These are phyloP conservation scores for Momotus momota DNA, from an alignment of 2,797 vertebrate species.

Conservation along the genomic window DNA sequence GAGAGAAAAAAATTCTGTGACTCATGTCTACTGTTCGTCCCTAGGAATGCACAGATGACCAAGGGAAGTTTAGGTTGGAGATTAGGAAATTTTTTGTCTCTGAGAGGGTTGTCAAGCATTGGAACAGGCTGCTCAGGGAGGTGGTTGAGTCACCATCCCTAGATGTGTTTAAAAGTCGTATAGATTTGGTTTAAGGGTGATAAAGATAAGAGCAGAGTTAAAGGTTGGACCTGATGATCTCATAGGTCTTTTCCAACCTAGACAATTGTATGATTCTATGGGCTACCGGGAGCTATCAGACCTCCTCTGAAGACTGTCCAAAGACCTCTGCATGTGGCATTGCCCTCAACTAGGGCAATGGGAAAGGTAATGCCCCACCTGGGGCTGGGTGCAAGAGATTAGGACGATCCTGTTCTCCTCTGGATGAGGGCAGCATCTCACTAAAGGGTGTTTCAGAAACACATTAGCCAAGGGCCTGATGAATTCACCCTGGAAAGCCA, in stretches of 20 bases:
- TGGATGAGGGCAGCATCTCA: not conserved
- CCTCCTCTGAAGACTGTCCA: not conserved
- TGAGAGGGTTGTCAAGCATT: no score
- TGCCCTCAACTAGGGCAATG: not conserved
- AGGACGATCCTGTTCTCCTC: not conserved
- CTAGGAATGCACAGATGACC: not conserved
- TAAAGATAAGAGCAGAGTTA: no score
- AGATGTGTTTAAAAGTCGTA: no score
- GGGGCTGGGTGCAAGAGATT: not conserved
- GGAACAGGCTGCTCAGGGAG: no score
- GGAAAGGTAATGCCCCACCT: not conserved
- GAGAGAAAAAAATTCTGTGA: not conserved
- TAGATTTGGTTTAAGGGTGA: no score
- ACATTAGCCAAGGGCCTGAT: not conserved
- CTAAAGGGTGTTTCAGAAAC: not conserved
- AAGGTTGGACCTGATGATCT: no score
- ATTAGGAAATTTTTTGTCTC: no score
- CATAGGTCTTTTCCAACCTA: no score
- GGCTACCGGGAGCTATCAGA: not conserved
- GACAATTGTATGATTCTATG: not conserved
- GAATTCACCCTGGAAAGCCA: not conserved
- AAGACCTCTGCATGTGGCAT: not conserved
- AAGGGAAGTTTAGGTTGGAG: no score
- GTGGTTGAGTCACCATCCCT: no score
- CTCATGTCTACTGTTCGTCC: accelerated